phyloP scores from a whole-genome alignment of 2,113 vertebrate species.

The Seriola aureovittata region DNA sequence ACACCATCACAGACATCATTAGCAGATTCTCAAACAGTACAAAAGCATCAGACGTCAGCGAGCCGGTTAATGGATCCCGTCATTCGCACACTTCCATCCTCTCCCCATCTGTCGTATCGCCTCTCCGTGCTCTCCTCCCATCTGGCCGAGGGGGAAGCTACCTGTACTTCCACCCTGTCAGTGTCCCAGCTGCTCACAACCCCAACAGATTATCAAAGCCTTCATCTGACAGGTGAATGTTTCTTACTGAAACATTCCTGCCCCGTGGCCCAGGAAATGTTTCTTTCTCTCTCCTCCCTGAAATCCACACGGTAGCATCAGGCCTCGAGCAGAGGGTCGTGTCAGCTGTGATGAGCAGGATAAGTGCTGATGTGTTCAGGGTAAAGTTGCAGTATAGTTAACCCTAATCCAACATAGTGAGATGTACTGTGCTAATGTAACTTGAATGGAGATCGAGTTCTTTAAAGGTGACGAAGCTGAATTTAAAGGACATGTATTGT shows the following conservation, averaged over 20 bases:
- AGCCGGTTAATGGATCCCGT: conserved; percentile 44
- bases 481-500: too few species aligned
- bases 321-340: conserved; percentile 1
- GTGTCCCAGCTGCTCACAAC: conserved; percentile 53
- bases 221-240: conserved; percentile 57
- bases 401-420: background rate
- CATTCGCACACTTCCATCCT: conserved; percentile 30
- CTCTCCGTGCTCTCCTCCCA: conserved; percentile 22
- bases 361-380: background rate
- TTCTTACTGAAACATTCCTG: conserved; percentile 32
- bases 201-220: conserved; percentile 56
- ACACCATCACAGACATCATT: background rate
- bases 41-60: conserved; percentile 25
- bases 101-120: conserved; percentile 38
- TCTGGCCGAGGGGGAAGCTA: conserved; percentile 32
- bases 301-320: background rate
- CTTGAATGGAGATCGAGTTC: background rate
- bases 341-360: conserved; percentile 18
- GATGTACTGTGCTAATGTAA: background rate
- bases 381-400: background rate
- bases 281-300: conserved; percentile 4
- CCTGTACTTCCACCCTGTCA: conserved; percentile 48
- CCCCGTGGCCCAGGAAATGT: conserved; percentile 13
- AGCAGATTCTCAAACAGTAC: background rate
- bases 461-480: background rate